Conservation (phyloP, 2,113 vertebrate genomes). For the Psophia crepitans region DNA sequence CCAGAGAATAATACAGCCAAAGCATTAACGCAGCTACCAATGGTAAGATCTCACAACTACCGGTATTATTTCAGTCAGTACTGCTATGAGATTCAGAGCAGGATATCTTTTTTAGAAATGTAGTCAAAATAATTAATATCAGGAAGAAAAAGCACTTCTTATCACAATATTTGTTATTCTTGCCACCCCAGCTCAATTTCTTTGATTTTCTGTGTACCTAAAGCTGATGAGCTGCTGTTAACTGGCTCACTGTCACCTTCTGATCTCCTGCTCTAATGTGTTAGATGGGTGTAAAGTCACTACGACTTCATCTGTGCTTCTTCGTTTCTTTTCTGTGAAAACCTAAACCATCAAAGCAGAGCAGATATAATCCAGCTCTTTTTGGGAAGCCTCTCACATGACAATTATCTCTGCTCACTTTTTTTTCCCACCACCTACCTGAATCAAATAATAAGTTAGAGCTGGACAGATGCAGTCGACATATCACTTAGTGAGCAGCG, state of each 20-base stretch:
- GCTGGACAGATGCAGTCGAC: neutral
- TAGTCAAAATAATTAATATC: neutral
- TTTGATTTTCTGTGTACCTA: neutral
- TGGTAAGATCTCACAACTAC: neutral
- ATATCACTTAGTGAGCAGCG: neutral
- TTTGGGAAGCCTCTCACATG: rapidly evolving
- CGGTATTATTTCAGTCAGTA: neutral
- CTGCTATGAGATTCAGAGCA: neutral
- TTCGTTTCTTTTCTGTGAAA: neutral
- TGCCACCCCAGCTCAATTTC: neutral
- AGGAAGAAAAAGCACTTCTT: neutral
- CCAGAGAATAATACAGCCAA: neutral
- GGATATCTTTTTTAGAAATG: neutral
- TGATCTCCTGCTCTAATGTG: neutral
- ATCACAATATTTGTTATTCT: neutral
- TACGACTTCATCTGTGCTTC: neutral
- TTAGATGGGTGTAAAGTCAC: neutral
- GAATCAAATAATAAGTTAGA: neutral
- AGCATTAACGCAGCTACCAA: neutral
- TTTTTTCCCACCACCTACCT: neutral
- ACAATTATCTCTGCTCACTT: neutral
- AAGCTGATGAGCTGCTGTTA: neutral
- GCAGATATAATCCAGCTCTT: neutral
- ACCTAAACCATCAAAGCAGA: neutral
- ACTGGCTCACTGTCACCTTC: neutral